Evolutionary conservation across 2,888 invertebrate genomes (phyloP).

Genomic region (Lasioglossum calceatum): DNA sequence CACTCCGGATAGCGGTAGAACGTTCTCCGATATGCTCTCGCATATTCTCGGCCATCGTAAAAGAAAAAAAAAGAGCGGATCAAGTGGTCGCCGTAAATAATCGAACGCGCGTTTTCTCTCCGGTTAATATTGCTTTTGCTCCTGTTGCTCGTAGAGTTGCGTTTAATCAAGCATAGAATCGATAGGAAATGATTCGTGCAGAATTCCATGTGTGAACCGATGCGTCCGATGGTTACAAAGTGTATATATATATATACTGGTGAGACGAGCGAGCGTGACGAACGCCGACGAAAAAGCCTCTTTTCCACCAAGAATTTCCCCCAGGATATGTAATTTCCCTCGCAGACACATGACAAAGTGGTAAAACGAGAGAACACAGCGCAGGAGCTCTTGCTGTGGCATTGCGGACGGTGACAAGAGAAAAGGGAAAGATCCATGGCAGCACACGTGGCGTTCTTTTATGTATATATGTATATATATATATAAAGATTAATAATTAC

Average conservation of each 20-base stretch:
- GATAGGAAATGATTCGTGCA: conserved; percentile 36
- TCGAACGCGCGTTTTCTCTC: conserved; percentile 1
- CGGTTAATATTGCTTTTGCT: neutral
- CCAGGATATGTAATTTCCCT: conserved; percentile 58
- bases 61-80: neutral
- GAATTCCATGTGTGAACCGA: conserved; percentile 15
- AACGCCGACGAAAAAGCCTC: conserved; percentile 68
- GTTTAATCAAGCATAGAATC: conserved; percentile 19
- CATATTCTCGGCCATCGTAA: neutral
- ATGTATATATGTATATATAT: conserved; percentile 52
- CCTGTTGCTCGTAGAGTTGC: neutral
- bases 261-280: conserved; percentile 43
- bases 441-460: conserved; percentile 74
- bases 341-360: conserved; percentile 55
- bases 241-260: neutral
- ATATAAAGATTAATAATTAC: conserved; percentile 55
- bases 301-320: conserved; percentile 51
- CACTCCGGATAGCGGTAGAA: neutral
- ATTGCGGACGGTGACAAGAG: conserved; percentile 67
- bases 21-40: neutral
- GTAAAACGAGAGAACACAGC: conserved; percentile 59
- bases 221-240: conserved; percentile 9
- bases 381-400: conserved; percentile 60
- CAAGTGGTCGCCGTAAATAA: conserved; percentile 6
- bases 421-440: conserved; percentile 77